Evolutionary conservation across 2,113 vertebrate species (phyloP).

Genomic region (Pleuronectes platessa): DNA sequence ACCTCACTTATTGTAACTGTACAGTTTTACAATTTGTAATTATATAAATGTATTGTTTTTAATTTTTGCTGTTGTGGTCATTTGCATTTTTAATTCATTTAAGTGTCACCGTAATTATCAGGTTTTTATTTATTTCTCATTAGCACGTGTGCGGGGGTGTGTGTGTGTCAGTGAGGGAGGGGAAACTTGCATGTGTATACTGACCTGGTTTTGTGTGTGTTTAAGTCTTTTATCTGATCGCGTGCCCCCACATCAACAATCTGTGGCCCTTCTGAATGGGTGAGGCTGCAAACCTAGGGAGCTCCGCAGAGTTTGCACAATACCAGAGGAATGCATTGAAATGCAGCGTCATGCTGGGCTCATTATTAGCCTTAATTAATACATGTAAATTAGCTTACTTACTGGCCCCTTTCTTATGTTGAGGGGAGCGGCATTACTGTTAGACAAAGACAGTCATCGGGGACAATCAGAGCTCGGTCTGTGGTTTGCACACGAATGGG

Average conservation of each 20-base stretch:
- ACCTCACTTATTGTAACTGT: conserved; percentile 57
- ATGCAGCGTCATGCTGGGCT: conserved; percentile 74
- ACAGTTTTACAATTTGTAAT: conserved; percentile 64
- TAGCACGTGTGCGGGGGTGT: conserved; percentile 44
- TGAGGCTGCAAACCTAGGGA: conserved; percentile 34
- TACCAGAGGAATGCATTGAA: conserved; percentile 79
- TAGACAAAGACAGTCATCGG: conserved; percentile 73
- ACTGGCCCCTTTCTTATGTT: conserved; percentile 74
- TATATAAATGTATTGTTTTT: conserved; percentile 64
- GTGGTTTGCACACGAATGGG: conserved; percentile 83
- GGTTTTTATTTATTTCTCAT: conserved; percentile 57
- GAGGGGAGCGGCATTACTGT: conserved; percentile 44
- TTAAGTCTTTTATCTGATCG: conserved; percentile 61
- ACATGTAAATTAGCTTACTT: conserved; percentile 82
- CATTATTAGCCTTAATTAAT: conserved; percentile 85
- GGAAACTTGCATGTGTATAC: not conserved
- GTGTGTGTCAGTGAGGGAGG: not conserved
- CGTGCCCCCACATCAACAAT: conserved; percentile 53
- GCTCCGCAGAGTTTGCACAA: conserved; percentile 80
- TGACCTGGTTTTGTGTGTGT: conserved; percentile 59
- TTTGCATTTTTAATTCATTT: conserved; percentile 48
- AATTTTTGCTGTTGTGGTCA: conserved; percentile 34
- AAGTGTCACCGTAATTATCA: conserved; percentile 35
- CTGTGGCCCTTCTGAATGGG: conserved; percentile 60
- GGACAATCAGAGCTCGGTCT: conserved; percentile 78